Base-by-base conservation (phyloP, 2,888 invertebrate genomes). In the Drosophila dives region DNA sequence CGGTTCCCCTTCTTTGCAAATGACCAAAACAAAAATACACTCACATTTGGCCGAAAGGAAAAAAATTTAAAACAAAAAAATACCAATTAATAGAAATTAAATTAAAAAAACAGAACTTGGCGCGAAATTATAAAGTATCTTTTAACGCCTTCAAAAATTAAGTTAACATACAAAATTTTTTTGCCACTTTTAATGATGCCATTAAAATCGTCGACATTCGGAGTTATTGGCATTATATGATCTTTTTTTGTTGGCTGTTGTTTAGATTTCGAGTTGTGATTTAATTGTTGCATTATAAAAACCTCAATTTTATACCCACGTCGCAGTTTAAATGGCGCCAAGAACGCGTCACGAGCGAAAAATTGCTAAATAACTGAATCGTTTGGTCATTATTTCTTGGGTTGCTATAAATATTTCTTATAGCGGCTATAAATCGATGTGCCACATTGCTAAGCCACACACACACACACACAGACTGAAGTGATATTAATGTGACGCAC, bases 261-360 rank as follows among this genome's bases (percentile, higher is more conserved):
- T 60, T 67, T 51, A 61, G 75, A 84, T 81, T 81, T 81, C 63
- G 56, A 56, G 48, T 64, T 72, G 29, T 53, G 79, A 81, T 80
- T 83, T 77, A 72, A 67, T 74, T 86, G 77, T 65, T 68, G 81
- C 70, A 80, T 70, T 88, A 86, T 83, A 81, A 83, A 80, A 40
- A 29, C 55, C 34, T 33, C 56, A 72, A 67, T 65, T 62, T 72
- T 67, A 58, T 63, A 64, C 50, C 49, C 77, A 56, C 32, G 68
- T 61, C 77, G 87, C 72, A 77, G 64, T 83, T 85, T 87, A 84
- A 85, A 85, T 51, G 88, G 83, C 84, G 88, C 83, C 88, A 81
- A 79, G 75, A 81, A 33, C 55, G 42, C 36, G 72, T 75, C 73
- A 74, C 62, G 67, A 81, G 68, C 75, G 51, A 29, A 1, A 15